Base-by-base conservation (phyloP, 37 sponge, comb jelly and placozoan genomes). In the Chondrilla cf. caribensis region DNA sequence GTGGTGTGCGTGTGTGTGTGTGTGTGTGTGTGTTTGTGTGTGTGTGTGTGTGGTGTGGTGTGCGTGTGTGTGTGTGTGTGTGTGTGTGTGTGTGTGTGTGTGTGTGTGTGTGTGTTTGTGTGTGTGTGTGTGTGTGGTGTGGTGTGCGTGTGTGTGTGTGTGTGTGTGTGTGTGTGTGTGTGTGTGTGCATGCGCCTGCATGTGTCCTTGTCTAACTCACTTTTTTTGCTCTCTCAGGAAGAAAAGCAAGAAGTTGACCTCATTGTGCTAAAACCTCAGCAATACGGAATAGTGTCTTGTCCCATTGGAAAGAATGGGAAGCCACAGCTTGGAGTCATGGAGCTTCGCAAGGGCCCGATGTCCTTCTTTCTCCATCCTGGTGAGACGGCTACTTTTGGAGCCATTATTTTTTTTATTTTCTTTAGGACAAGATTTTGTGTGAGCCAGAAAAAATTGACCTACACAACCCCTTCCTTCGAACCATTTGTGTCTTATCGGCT, bases 331-430 rank as follows among this genome's bases (percentile, higher is more conserved):
- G 95, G 97, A 0, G 41, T 25, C 6, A 83, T 80, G 55, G 81
- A 90, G 81, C 84, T 97, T 19, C 47, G 87, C 28, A 83, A 68
- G 54, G 97, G 95, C 37, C 92, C 90, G 0, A 32, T 14, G 19
- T 66, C 88, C 36, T 93, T 93, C 88, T 93, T 96, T 86, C 90
- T 96, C 2, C 85, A 76, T 18, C 95, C 97, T 22, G 92, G 92
- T 86, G 57, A 42, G 83, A 42, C 18, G 22, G 51, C 6, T n/a
- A 31, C 25, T 3, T 40, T 5, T 41, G 58, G 3, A 26, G 8
- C 59, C 58, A 79, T 54, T 38, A 14, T 38, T 38, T 15, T 75
- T 15, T 18, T 66, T 39, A 38, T 1, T 3, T 28, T 78, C 55
- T 35, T n/a, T 33, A 78, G 31, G 33, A 35, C 31, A 29, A n/a